phyloP scores from a whole-genome alignment of 1,140 invertebrate genomes.

The Charaxes varanes region DNA sequence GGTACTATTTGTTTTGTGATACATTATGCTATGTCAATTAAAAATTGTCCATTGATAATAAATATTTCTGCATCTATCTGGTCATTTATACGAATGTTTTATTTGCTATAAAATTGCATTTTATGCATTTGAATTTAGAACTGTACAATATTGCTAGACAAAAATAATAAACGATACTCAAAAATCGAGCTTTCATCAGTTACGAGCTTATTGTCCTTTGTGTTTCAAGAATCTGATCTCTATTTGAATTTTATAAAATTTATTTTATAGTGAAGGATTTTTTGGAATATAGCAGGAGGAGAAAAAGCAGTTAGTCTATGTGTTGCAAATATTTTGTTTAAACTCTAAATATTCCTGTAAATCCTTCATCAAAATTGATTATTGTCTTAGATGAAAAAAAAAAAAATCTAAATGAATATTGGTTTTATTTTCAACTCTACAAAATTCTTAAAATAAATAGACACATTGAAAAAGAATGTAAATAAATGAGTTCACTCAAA shows the following conservation, averaged over 20 bases:
- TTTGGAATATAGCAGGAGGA: slow-evolving; percentile 17
- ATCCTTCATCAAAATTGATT: slow-evolving; percentile 49
- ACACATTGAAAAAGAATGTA: slow-evolving; percentile 26
- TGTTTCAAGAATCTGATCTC: slow-evolving; percentile 63
- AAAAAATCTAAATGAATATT: slow-evolving; percentile 50
- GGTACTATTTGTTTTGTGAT: slow-evolving; percentile 60
- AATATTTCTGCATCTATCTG: slow-evolving; percentile 57
- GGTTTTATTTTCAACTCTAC: slow-evolving; percentile 27
- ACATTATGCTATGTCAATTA: slow-evolving; percentile 65
- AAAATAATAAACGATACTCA: slow-evolving; percentile 16
- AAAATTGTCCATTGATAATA: slow-evolving; percentile 54
- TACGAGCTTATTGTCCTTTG: slow-evolving; percentile 49
- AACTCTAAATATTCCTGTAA: slow-evolving; percentile 31
- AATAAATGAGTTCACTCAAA: slow-evolving; percentile 21
- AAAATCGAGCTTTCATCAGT: slow-evolving; percentile 21
- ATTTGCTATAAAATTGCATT: slow-evolving; percentile 56
- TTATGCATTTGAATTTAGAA: slow-evolving; percentile 46
- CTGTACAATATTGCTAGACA: slow-evolving; percentile 32
- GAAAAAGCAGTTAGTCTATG: neutral
- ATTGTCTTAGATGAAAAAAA: slow-evolving; percentile 64
- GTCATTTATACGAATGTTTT: slow-evolving; percentile 53
- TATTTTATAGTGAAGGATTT: slow-evolving; percentile 39
- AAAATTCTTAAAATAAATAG: slow-evolving; percentile 30
- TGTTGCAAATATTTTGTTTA: slow-evolving; percentile 20
- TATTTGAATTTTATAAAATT: slow-evolving; percentile 58